These are phyloP conservation scores for Prietella phreatophila DNA, from an alignment of 2,113 vertebrate genomes.

Conservation along the genomic window DNA sequence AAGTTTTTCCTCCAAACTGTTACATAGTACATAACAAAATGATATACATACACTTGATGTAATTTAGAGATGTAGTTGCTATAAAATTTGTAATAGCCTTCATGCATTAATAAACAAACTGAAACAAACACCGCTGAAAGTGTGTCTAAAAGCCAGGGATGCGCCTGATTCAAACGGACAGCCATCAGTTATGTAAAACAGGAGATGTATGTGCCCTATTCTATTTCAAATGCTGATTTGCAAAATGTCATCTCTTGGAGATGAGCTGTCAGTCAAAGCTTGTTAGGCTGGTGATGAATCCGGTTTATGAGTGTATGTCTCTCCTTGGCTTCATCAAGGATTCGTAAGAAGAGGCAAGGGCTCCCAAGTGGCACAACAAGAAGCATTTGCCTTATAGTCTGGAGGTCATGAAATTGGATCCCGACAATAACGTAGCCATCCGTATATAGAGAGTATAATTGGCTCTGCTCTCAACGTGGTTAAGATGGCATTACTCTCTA, in stretches of 20 bases:
- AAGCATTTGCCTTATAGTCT: not conserved
- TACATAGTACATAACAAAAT: not conserved
- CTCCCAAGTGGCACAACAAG: not conserved
- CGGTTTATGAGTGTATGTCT: not conserved
- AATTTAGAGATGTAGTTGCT: not conserved
- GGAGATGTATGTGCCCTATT: not conserved
- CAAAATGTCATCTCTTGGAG: constrained; percentile 37
- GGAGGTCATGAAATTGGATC: not conserved
- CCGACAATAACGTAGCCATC: not conserved
- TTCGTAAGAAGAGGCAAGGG: not conserved
- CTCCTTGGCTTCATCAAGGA: not conserved
- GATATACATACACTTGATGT: not conserved
- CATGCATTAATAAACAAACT: not conserved
- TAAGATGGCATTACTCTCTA: not conserved
- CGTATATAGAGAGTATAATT: not conserved
- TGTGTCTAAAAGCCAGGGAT: not conserved
- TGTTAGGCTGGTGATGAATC: constrained; percentile 26
- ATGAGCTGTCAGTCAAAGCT: constrained; percentile 38
- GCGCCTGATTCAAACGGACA: constrained; percentile 30
- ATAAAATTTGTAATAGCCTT: not conserved
- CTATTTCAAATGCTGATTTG: constrained; percentile 34
- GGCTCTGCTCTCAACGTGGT: not conserved
- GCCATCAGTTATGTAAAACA: constrained; percentile 24
- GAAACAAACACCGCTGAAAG: not conserved
- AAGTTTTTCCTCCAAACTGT: not conserved